A percentile compares a stretch with the other conserved stretches of the same genome.
These are phyloP conservation scores for Semaprochilodus insignis DNA, from an alignment of 2,797 vertebrate genomes.

Conservation along the genomic window DNA sequence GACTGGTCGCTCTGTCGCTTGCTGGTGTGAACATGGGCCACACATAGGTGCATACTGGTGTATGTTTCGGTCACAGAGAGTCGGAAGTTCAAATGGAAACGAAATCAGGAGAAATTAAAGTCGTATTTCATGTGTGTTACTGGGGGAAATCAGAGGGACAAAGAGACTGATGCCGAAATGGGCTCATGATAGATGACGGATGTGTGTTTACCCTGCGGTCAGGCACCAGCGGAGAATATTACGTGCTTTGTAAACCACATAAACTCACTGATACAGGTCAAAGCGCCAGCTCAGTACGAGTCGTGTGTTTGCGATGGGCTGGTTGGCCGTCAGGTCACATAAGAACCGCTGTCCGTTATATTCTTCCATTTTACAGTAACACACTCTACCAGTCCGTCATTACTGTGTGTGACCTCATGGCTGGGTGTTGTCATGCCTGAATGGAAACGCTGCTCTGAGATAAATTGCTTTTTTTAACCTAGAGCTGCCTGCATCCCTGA, in stretches of 20 bases:
- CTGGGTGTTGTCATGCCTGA: constrained; percentile 2
- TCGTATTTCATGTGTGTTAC: no score
- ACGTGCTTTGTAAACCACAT: constrained; percentile 38
- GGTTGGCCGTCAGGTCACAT: constrained; percentile 5
- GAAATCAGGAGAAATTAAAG: no score
- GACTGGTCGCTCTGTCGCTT: no score
- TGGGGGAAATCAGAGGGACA: no score
- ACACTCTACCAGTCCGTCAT: not conserved
- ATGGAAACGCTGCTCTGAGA: not conserved
- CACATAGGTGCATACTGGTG: not conserved
- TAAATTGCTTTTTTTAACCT: constrained; percentile 13
- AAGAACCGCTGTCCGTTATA: not conserved
- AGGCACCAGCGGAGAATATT: constrained; percentile 33
- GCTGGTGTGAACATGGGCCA: not conserved
- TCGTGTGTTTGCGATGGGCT: not conserved
- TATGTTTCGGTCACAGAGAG: not conserved
- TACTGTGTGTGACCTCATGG: not conserved
- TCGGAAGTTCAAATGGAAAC: not conserved
- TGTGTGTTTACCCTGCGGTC: constrained; percentile 26
- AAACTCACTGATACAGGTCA: constrained; percentile 20
- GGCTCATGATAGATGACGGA: not conserved
- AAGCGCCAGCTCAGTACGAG: not conserved
- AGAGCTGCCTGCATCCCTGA: not conserved
- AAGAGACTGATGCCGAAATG: not conserved
- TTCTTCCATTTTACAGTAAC: not conserved